Conservation (phyloP, 2,113 vertebrate genomes). For the Oryzias celebensis region DNA sequence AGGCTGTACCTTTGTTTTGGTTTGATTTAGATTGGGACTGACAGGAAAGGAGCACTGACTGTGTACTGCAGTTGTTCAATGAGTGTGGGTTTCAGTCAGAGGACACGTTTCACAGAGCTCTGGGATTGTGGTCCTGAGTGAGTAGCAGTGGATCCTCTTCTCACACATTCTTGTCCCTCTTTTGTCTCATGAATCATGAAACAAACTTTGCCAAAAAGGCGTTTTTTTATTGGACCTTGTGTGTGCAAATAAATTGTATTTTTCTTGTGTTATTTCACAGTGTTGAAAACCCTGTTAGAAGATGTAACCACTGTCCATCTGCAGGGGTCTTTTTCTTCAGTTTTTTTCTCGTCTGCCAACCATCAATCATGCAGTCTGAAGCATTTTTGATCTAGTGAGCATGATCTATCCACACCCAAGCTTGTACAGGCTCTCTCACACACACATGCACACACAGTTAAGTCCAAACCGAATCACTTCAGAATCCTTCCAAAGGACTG, state of each 20-base stretch:
- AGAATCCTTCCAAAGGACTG: slow-evolving; percentile 64
- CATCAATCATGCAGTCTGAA: slow-evolving; percentile 40
- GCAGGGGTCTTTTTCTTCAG: slow-evolving; percentile 13
- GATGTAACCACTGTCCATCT: too few relatives aligned
- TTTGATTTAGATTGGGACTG: slow-evolving; percentile 68
- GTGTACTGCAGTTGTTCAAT: slow-evolving; percentile 68
- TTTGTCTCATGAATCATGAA: slow-evolving; percentile 22
- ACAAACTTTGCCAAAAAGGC: slow-evolving; percentile 23
- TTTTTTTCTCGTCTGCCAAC: slow-evolving; percentile 18
- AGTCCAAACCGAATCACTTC: slow-evolving; percentile 62
- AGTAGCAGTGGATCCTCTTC: slow-evolving; percentile 44
- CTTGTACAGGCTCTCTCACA: slow-evolving; percentile 3
- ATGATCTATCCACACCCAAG: slow-evolving; percentile 50
- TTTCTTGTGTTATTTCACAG: too few relatives aligned
- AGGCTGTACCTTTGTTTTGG: slow-evolving; percentile 53
- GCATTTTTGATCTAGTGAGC: slow-evolving; percentile 34
- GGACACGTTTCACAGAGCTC: slow-evolving; percentile 58
- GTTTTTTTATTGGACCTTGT: background rate
- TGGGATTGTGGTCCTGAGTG: slow-evolving; percentile 53
- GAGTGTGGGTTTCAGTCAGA: slow-evolving; percentile 61
- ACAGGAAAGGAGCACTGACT: slow-evolving; percentile 66
- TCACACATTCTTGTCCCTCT: slow-evolving; percentile 31
- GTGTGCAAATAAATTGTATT: too few relatives aligned
- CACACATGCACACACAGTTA: slow-evolving; percentile 29
- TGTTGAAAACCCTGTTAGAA: too few relatives aligned